Evolutionary conservation across 2,797 vertebrate genomes (phyloP), one percentile per base, ranked within the genome.

Genomic region (Crocidura indochinensis): DNA sequence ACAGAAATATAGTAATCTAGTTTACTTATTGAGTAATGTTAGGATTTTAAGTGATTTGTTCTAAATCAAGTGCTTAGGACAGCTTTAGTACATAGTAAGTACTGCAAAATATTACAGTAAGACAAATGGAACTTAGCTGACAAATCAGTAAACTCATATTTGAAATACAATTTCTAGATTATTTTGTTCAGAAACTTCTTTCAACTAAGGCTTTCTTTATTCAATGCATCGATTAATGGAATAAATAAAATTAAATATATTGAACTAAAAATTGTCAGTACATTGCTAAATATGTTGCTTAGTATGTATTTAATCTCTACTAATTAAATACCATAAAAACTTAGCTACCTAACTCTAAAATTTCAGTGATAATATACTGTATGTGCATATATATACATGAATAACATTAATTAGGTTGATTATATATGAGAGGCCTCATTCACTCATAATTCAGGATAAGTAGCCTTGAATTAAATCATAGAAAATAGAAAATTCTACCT

Each of bases 161-260:
- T 38, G 38, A 38, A 38, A 38, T 38, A 38, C 38, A 38, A 38
- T 38, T 38, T 27, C 72, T 38, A 9, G 46, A n/a, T 88, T 81
- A 82, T 75, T 91, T 85, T n/a, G n/a, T 76, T 75, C 81, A 87
- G 29, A 84, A 31, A 76, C 38, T 91, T 88, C 20, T 92, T 24
- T 1, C 56, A 69, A 87, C 20, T 71, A 71, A 90, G 38, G 62
- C 1, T 72, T 87, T 76, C 38, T 92, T 84, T 60, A 51, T 4
- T 85, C 20, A 27, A 20, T 47, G 10, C 80, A 56, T 85, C 62
- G 86, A 14, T 67, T 31, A 80, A 51, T 80, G 74, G 14, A 75
- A 67, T 62, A 91, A 91, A 79, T 38, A 56, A 79, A 87, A 11
- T 62, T 47, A 64, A 15, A 10, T 71, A 76, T 91, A 87, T 92